Percentiles rank a stretch among this genome's conserved stretches.
Evolutionary conservation across 2,113 vertebrate species (phyloP).

Genomic region (Etia nguti): DNA sequence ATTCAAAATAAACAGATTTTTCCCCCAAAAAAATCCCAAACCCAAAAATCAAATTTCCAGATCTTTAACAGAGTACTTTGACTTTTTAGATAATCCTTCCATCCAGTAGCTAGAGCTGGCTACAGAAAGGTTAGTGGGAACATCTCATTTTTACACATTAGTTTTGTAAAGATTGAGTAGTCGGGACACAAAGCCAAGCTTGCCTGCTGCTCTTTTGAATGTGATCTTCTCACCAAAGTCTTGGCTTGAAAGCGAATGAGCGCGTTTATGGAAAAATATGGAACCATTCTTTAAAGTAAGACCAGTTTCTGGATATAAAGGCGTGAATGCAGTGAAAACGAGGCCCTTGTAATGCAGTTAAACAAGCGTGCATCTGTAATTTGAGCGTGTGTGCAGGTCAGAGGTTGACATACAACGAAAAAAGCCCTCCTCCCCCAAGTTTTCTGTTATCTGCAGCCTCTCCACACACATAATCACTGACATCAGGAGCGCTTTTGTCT

Average conservation of each 20-base stretch:
- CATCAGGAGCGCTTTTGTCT: constrained; percentile 40
- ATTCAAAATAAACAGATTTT: not conserved
- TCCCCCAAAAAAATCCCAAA: too few species aligned
- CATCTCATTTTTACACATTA: not conserved
- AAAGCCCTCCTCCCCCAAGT: not conserved
- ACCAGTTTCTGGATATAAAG: accelerated
- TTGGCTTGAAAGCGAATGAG: not conserved
- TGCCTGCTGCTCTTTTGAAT: not conserved
- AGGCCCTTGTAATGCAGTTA: not conserved
- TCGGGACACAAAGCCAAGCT: not conserved
- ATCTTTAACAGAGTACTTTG: not conserved
- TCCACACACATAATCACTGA: not conserved
- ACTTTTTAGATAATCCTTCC: not conserved
- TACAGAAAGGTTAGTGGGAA: not conserved
- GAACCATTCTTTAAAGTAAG: not conserved
- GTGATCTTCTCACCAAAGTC: not conserved
- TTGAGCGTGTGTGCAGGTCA: not conserved
- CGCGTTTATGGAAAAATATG: not conserved
- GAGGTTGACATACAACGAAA: not conserved
- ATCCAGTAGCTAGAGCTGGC: not conserved
- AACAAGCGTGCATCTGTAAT: not conserved
- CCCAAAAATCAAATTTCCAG: not conserved
- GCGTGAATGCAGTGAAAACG: not conserved
- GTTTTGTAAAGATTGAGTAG: not conserved
- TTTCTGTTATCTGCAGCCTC: not conserved